These are phyloP conservation scores for Antitype chi DNA, from an alignment of 2,888 invertebrate species.

Conservation along the genomic window DNA sequence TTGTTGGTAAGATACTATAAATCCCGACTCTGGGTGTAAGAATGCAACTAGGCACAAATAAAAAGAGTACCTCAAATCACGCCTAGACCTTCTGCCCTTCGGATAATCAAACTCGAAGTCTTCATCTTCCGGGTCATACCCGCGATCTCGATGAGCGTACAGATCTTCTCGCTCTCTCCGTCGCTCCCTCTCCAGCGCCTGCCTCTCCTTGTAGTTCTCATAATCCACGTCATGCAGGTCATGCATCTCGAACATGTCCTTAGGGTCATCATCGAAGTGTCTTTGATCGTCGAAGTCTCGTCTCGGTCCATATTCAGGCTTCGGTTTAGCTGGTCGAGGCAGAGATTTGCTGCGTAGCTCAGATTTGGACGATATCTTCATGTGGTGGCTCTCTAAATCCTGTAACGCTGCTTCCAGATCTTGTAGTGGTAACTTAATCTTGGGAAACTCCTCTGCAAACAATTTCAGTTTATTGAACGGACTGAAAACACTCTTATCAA, in stretches of 20 bases:
- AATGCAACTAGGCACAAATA: background rate
- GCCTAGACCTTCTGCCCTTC: constrained; percentile 71
- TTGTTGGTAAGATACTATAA: background rate
- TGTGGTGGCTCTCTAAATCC: constrained; percentile 82
- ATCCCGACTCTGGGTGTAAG: background rate
- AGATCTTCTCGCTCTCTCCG: constrained; percentile 75
- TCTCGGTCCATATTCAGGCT: constrained; percentile 80
- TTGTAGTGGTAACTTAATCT: constrained; percentile 85
- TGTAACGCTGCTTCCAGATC: constrained; percentile 86
- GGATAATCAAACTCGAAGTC: constrained; percentile 84
- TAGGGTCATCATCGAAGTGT: constrained; percentile 79
- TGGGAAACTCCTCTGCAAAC: constrained; percentile 84
- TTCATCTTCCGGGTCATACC: constrained; percentile 86
- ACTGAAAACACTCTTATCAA: background rate
- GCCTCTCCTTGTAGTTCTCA: constrained; percentile 89
- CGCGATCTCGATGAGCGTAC: constrained; percentile 77
- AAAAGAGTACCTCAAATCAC: constrained; percentile 73
- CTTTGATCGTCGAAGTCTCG: constrained; percentile 79
- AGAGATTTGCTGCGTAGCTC: constrained; percentile 84
- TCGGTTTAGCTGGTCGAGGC: constrained; percentile 81
- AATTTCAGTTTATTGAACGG: background rate
- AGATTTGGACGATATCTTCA: constrained; percentile 77
- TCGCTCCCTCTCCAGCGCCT: constrained; percentile 78
- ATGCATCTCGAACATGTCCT: constrained; percentile 86
- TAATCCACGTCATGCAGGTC: constrained; percentile 86